Evolutionary conservation across 2,797 vertebrate species (phyloP), one percentile per base, ranked within the genome.

Genomic region (Etheostoma perlongum): DNA sequence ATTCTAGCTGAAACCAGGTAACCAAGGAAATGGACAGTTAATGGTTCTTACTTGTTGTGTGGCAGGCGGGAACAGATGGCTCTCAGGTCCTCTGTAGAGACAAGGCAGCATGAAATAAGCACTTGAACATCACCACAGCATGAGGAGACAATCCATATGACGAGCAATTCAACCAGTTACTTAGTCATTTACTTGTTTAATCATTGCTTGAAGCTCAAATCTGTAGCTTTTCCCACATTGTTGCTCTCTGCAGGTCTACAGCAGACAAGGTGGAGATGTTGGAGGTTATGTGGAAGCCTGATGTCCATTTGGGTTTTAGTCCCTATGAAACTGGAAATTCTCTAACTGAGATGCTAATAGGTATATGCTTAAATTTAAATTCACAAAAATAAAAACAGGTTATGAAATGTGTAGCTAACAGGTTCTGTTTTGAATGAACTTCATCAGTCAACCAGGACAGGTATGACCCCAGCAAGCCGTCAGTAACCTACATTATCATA

Each of bases 21-120:
- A 60, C 11, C 10, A 16, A 48, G 30, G 40, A 74, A 63, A 51
- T 7, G 4, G 13, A 75, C 4, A 57, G 23, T 46, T 4, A 48
- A 15, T n/a, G 42, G 36, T 48, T 85, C 94, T 94, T 92, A 95
- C 95, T 95, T 95, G 90, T 95, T 95, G 86, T 95, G 95, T 42
- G 95, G 95, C 47, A 95, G 93, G 55, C 93, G 93, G 63, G 94
- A 95, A 85, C 95, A 95, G 83, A 95, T 92, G 66, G 93, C 76
- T 79, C 94, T 85, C 58, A 95, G 88, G 78, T 95, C 95, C 76
- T 95, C 95, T 95, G 87, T 58, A 3, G 66, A 88, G 60, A 82
- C 33, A 89, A 86, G 16, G 76, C 19, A 63, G 65, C 25, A 61
- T 12, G 15, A 63, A 48, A 58, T 70, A 11, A 65, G 30, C n/a